These are phyloP conservation scores for Lithophane socia DNA, from an alignment of 2,888 invertebrate genomes.

Conservation along the genomic window DNA sequence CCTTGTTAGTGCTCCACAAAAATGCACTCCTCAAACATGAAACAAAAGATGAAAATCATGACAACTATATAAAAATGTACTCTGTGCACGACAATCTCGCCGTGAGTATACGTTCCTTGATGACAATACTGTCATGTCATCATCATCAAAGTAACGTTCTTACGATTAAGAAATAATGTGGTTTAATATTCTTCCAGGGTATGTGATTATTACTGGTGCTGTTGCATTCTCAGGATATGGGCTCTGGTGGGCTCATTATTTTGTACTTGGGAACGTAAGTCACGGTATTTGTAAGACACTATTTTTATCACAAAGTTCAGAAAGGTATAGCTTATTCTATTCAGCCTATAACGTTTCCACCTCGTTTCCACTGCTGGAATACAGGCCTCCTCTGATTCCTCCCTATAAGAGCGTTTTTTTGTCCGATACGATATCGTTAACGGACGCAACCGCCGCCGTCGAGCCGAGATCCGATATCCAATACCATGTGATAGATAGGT, in stretches of 20 bases:
- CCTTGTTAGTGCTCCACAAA: too few species aligned
- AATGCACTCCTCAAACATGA: too few species aligned
- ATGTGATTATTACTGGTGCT: conserved; percentile 63
- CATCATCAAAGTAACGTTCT: too few species aligned
- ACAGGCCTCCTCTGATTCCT: not conserved
- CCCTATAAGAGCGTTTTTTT: too few species aligned
- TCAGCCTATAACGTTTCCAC: not conserved
- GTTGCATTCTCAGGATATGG: conserved; percentile 70
- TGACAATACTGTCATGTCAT: not conserved
- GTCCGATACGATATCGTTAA: too few species aligned
- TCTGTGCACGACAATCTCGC: too few species aligned
- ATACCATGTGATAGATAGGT: too few species aligned
- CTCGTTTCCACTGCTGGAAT: not conserved
- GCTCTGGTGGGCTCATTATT: conserved; percentile 74
- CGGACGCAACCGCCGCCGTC: too few species aligned
- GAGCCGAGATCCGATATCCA: too few species aligned
- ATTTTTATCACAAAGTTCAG: not conserved
- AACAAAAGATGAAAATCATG: too few species aligned
- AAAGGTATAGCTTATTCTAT: not conserved
- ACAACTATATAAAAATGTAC: too few species aligned
- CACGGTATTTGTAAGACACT: not conserved
- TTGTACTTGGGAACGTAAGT: conserved; percentile 78
- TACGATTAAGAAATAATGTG: conserved; percentile 71
- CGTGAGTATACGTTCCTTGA: not conserved
- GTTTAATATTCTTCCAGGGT: conserved; percentile 75